Percentiles rank a stretch among this genome's conserved stretches.
Conservation (phyloP, 2,113 vertebrate species). For the Parus major region DNA sequence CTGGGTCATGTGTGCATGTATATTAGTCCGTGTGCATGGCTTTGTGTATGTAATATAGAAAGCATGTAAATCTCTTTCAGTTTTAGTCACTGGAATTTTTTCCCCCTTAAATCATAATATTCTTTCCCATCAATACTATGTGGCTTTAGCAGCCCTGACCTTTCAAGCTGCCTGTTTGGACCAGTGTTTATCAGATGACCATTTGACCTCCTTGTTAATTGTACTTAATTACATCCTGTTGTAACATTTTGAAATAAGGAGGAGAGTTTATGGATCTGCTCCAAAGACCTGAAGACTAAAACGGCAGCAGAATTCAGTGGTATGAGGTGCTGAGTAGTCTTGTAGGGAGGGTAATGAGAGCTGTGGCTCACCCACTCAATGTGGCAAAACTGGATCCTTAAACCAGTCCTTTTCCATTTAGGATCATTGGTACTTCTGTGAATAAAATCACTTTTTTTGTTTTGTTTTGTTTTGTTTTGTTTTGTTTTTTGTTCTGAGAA, state of each 20-base stretch:
- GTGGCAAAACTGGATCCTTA: neutral
- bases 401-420: neutral
- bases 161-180: slow-evolving; percentile 60
- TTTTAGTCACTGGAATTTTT: slow-evolving; percentile 43
- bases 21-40: neutral
- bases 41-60: slow-evolving; percentile 13
- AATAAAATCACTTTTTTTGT: neutral
- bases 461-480: neutral
- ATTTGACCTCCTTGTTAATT: slow-evolving; percentile 87
- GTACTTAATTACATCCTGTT: slow-evolving; percentile 86
- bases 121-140: slow-evolving; percentile 52
- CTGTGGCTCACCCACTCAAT: neutral
- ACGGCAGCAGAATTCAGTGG: neutral
- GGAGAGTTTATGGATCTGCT: slow-evolving; percentile 52
- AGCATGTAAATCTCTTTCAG: slow-evolving; percentile 16
- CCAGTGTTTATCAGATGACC: slow-evolving; percentile 83
- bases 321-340: neutral
- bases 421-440: neutral
- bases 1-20: neutral
- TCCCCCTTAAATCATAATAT: slow-evolving; percentile 42
- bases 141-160: slow-evolving; percentile 78
- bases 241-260: slow-evolving; percentile 78
- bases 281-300: slow-evolving; percentile 24
- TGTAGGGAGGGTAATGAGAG: neutral
- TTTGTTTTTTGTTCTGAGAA: neutral